These are phyloP conservation scores for Drosophila littoralis DNA, from an alignment of 1,140 invertebrate genomes.

Conservation along the genomic window DNA sequence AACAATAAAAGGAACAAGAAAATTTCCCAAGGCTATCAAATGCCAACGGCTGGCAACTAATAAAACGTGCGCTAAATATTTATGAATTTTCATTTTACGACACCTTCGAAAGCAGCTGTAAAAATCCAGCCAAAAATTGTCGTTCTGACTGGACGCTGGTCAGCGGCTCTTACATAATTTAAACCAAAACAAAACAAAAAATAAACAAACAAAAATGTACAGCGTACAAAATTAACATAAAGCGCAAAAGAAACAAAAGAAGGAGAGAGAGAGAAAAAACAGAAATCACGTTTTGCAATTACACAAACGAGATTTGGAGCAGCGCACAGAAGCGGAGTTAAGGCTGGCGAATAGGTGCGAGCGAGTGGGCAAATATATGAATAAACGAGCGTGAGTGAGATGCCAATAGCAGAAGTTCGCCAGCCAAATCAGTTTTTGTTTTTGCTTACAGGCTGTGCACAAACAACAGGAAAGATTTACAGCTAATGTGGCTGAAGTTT, in stretches of 20 bases:
- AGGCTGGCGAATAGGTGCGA: neutral
- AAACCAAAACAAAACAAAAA: conserved; percentile 26
- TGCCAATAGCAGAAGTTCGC: neutral
- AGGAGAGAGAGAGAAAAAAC: conserved; percentile 25
- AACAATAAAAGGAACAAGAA: conserved; percentile 19
- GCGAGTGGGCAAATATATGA: too few species aligned
- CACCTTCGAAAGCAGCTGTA: conserved; percentile 63
- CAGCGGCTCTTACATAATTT: conserved; percentile 60
- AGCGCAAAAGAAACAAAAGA: conserved; percentile 20
- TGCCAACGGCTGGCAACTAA: conserved; percentile 55
- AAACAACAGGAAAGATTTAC: neutral
- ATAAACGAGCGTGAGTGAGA: neutral
- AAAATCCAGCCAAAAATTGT: conserved; percentile 37
- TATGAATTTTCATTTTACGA: conserved; percentile 79
- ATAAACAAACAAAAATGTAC: conserved; percentile 18
- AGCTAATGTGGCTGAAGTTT: neutral
- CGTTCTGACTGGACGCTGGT: conserved; percentile 37
- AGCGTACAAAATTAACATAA: conserved; percentile 67
- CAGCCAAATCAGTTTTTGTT: neutral
- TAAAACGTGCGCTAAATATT: conserved; percentile 80
- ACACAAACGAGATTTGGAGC: conserved; percentile 57
- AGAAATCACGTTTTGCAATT: conserved; percentile 78
- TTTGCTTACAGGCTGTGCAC: too few species aligned
- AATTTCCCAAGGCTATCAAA: conserved; percentile 40
- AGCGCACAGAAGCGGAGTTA: neutral